Evolutionary conservation across 1,140 invertebrate genomes (phyloP).

Genomic region (Bombyx mandarina): DNA sequence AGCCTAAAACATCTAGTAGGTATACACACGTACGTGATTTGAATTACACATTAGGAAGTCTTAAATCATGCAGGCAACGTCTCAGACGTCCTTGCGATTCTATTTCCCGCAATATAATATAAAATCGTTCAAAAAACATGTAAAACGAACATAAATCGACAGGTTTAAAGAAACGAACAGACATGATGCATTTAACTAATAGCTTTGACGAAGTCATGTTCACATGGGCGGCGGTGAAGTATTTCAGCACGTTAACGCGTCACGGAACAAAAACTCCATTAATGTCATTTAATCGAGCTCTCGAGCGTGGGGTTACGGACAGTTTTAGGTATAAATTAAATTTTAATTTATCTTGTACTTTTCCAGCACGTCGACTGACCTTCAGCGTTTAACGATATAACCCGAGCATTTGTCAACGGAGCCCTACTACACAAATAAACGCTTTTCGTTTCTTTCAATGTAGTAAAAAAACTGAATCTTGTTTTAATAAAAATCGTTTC

Average conservation of each 20-base stretch:
- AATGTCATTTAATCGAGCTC: conserved; percentile 49
- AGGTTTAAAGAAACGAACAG: background rate
- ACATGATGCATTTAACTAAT: background rate
- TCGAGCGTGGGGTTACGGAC: conserved; percentile 55
- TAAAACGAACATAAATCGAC: background rate
- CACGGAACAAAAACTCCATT: conserved; percentile 41
- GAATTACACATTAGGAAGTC: conserved; percentile 19
- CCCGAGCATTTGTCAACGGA: conserved; percentile 42
- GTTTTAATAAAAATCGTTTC: too few relatives aligned
- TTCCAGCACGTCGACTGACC: conserved; percentile 44
- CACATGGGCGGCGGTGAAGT: conserved; percentile 3
- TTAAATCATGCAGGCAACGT: conserved; percentile 19
- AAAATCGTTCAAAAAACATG: conserved; percentile 8
- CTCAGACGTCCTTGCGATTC: conserved; percentile 17
- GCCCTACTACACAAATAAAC: conserved; percentile 26
- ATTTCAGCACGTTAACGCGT: conserved; percentile 10
- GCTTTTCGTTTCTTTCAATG: conserved; percentile 14
- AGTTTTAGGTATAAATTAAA: conserved; percentile 57
- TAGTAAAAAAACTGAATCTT: too few relatives aligned
- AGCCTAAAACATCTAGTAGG: conserved; percentile 6
- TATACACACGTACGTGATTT: conserved; percentile 12
- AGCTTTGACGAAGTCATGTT: background rate
- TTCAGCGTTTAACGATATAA: conserved; percentile 48
- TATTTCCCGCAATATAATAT: conserved; percentile 12
- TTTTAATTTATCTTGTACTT: conserved; percentile 55